Conservation (phyloP, 2,888 invertebrate species). For the Cybosia mesomella region DNA sequence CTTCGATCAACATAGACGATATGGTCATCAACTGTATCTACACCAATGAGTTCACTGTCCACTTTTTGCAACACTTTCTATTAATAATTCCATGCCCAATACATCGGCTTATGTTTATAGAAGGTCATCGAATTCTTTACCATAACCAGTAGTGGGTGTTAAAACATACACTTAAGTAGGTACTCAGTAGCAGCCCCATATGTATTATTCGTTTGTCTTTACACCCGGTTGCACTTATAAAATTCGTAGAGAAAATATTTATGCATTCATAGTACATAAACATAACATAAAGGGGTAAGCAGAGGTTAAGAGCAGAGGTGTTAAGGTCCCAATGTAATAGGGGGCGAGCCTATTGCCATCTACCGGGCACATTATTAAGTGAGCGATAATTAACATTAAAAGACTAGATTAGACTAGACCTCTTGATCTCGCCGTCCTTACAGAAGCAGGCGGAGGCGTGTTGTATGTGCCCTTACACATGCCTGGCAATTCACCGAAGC, state of each 20-base stretch:
- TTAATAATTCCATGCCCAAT: constrained; percentile 17
- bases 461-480: too few species aligned
- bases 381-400: too few species aligned
- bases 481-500: too few species aligned
- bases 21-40: background rate
- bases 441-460: too few species aligned
- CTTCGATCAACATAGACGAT: constrained; percentile 3
- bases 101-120: constrained; percentile 9
- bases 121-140: constrained; percentile 13
- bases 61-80: constrained; percentile 14
- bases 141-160: constrained; percentile 18
- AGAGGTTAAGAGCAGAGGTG: too few species aligned
- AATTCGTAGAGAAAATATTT: background rate
- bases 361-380: too few species aligned
- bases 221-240: background rate
- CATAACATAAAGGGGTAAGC: too few species aligned
- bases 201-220: background rate
- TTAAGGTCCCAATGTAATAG: too few species aligned
- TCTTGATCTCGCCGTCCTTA: too few species aligned
- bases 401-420: too few species aligned
- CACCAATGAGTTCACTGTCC: background rate
- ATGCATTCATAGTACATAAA: background rate
- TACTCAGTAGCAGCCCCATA: constrained; percentile 11
- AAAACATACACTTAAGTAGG: constrained; percentile 11
- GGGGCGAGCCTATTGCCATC: too few species aligned